Evolutionary conservation across 2,888 invertebrate species (phyloP).

Genomic region (Idaea biselata): DNA sequence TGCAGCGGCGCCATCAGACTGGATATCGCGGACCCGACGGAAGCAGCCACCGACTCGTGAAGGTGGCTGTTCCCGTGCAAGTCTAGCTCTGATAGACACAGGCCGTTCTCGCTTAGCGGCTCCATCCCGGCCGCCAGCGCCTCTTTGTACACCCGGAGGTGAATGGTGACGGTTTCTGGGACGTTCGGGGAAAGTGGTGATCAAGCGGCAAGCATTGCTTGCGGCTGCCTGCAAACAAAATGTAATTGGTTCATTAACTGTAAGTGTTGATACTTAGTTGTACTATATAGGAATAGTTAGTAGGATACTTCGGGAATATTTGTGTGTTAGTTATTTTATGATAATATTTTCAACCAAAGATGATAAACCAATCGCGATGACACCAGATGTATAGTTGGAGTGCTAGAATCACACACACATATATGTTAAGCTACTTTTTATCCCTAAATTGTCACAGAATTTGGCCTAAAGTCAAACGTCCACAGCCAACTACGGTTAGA

Average conservation of each 20-base stretch:
- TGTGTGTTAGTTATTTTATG: too few species aligned
- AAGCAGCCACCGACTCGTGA: constrained; percentile 76
- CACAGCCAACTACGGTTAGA: too few species aligned
- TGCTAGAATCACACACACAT: too few species aligned
- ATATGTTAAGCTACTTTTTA: too few species aligned
- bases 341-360: too few species aligned
- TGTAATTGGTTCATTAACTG: not conserved
- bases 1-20: constrained; percentile 79
- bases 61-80: constrained; percentile 74
- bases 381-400: too few species aligned
- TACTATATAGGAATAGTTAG: too few species aligned
- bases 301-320: too few species aligned
- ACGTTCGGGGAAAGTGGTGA: constrained; percentile 34
- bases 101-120: constrained; percentile 84
- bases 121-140: constrained; percentile 85
- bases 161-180: constrained; percentile 69
- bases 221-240: constrained; percentile 14
- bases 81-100: constrained; percentile 87
- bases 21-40: constrained; percentile 77
- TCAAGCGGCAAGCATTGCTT: constrained; percentile 27
- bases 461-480: too few species aligned
- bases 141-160: constrained; percentile 80
- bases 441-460: too few species aligned
- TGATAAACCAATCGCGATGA: too few species aligned
- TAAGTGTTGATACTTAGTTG: too few species aligned